A percentile compares a stretch with the other conserved stretches of the same genome.
Conservation (phyloP, 2,797 vertebrate genomes). For the Natrix natrix region DNA sequence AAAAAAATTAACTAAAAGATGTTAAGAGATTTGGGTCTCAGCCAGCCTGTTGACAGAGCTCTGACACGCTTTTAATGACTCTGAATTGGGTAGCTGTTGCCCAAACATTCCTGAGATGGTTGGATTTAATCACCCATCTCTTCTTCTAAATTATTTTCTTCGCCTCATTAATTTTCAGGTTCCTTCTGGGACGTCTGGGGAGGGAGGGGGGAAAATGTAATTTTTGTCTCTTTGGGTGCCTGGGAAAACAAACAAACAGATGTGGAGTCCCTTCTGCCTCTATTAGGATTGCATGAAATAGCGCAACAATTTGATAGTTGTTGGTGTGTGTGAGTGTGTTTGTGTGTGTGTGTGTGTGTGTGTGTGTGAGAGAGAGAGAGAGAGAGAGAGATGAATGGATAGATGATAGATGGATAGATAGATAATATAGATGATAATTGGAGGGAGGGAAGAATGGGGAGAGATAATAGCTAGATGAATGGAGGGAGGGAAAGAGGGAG, state of each 20-base stretch:
- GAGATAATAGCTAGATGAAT: not conserved
- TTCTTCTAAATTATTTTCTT: not conserved
- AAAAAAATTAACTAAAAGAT: not conserved
- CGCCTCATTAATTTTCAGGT: conserved; percentile 15
- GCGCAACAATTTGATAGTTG: not conserved
- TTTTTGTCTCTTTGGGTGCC: not conserved
- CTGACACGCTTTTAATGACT: conserved; percentile 25
- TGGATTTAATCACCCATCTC: conserved; percentile 11
- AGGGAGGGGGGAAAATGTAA: not conserved
- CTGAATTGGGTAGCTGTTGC: conserved; percentile 5
- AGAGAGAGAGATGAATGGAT: not conserved
- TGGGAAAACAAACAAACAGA: not conserved
- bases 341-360: no score
- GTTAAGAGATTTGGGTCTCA: conserved; percentile 15
- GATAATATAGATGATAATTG: not conserved
- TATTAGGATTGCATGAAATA: not conserved
- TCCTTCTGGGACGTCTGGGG: not conserved
- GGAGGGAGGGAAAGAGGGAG: no score
- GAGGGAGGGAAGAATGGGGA: no score
- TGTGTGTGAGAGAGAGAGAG: no score
- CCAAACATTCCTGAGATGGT: conserved; percentile 18
- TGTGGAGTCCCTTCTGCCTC: no score
- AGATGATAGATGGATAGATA: no score
- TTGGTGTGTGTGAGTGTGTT: no score
- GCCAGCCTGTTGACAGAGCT: conserved; percentile 33